Evolutionary conservation across 2,113 vertebrate species (phyloP), one percentile per base, ranked within the genome.

Genomic region (Taxidea taxus): DNA sequence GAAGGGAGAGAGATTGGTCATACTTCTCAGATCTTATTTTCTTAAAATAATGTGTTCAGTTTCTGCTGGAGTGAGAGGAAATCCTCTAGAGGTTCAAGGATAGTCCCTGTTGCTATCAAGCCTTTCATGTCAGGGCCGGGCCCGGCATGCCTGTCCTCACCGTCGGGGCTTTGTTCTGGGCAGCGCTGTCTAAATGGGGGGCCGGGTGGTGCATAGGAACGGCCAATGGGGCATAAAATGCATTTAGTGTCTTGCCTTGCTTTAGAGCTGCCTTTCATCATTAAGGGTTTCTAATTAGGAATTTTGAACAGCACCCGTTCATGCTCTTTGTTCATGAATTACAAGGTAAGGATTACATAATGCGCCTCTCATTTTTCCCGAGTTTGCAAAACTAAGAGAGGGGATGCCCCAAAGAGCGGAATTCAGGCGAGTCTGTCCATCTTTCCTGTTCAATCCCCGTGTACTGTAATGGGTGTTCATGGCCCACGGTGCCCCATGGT

Each of bases 281-380:
- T 66, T 78, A 95, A 80, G 66, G 89, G 70, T 92, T 82, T 94
- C 93, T 95, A 66, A 90, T 87, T 90, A 49, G 96, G 85, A 92
- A 29, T n/a, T 37, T 83, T 83, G 54, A 89, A 54, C 37, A 37
- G 78, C 31, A 44, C 31, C 44, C 16, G 23, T 44, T 60, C 34
- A 20, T 11, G 51, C 64, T 47, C 92, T 86, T 72, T 89, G 64
- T 88, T 77, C 47, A 18, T 75, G 83, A 95, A 60, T 84, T 47
- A 60, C 87, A 82, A 86, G 64, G 66, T 66, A 72, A 56, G 58
- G 20, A 51, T 51, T 81, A 3, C 12, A 5, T 58, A 62, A 51
- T 4, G 29, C 16, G 56, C 66, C 39, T 39, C 90, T 94, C 70
- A 10, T 58, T 87, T 96, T 27, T 83, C 78, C 64, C 34, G 1